Conservation (phyloP, 1,140 invertebrate species). For the Neodiprion pinetum region DNA sequence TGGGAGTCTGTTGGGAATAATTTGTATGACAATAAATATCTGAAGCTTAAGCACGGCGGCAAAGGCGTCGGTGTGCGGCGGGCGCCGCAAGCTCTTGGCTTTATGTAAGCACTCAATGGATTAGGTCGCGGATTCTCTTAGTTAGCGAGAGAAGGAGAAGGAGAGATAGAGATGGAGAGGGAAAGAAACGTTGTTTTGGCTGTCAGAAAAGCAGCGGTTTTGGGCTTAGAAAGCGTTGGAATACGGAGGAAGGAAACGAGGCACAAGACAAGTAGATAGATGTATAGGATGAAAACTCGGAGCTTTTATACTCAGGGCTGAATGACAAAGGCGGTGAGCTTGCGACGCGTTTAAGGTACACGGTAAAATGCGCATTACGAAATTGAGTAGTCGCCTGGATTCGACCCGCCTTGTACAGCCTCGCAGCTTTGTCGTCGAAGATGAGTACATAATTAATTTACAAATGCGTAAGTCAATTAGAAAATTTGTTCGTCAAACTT, state of each 20-base stretch:
- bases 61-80: slow-evolving; percentile 44
- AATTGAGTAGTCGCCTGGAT: not conserved
- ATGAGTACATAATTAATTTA: not conserved
- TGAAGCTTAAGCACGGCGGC: slow-evolving; percentile 12
- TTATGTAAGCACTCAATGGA: slow-evolving; percentile 38
- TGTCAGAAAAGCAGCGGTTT: not conserved
- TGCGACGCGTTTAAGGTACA: no score
- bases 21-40: slow-evolving; percentile 40
- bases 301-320: not conserved
- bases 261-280: not conserved
- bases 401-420: no score
- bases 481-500: not conserved
- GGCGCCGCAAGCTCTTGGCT: slow-evolving; percentile 36
- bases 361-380: not conserved
- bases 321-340: not conserved
- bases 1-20: slow-evolving; percentile 30
- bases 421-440: no score
- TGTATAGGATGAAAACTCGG: not conserved
- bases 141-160: slow-evolving; percentile 16
- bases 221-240: not conserved
- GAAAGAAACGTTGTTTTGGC: slow-evolving; percentile 2
- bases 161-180: slow-evolving; percentile 8
- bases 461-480: not conserved
- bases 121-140: slow-evolving; percentile 26
- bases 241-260: not conserved